Evolutionary conservation across 2,797 vertebrate species (phyloP), one percentile per base, ranked within the genome.

Genomic region (Simalia tracyae): DNA sequence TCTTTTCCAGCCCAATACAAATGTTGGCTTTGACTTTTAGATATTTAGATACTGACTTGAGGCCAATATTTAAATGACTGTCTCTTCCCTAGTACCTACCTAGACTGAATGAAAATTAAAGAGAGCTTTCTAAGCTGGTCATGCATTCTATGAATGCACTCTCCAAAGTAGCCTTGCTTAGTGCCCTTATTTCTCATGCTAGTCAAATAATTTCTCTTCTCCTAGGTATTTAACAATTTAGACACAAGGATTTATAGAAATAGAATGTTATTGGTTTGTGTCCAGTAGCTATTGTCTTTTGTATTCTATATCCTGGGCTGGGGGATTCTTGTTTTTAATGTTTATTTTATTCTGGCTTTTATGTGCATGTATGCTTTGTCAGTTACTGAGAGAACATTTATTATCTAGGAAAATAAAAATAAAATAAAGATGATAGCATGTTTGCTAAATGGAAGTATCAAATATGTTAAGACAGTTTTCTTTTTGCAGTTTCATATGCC

Each of bases 401-500:
- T 81, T 81, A 46, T 81, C 46, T 46, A 81, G 22, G 42, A 46
- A 81, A 46, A 9, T 46, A 46, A 81, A 81, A 81, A 81, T 46
- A 24, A 81, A 81, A 46, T 81, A 17, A 7, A 54, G 50, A 54
- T 54, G 31, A 76, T 2, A 81, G 76, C 42, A 24, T 46, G 3
- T 46, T 81, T 81, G 42, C 36, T 81, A 81, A 24, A 81, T 81
- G 42, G 22, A 81, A 81, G 76, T 81, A 24, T 84, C 15, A 28
- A 31, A 10, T 60, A 7, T 54, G 56, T 81, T 60, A 88, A 81
- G n/a, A 57, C 92, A 14, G 93, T 93, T 93, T 84, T 95, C 94
- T 94, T 95, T 2, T 92, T 90, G 26, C 97, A 99, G 99, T 97
- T 97, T 93, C 98, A 99, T 97, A 99, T 99, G 98, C 98, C 98